Evolutionary conservation across 2,797 vertebrate species (phyloP), one percentile per base, ranked within the genome.

Genomic region (Uromys caudimaculatus): DNA sequence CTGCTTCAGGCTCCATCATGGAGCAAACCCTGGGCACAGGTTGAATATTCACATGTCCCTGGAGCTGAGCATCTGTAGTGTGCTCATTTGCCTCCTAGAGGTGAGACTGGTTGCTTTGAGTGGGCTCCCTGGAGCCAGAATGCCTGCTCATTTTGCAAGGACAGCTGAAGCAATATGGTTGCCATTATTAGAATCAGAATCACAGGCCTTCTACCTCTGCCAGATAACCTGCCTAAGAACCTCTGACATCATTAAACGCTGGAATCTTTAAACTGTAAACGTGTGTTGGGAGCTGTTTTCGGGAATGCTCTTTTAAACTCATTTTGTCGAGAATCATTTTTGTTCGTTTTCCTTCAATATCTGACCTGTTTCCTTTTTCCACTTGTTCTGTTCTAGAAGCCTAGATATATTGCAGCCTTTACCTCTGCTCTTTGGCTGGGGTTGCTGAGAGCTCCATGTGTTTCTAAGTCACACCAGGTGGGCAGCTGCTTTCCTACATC

Each of bases 391-490:
- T 76, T 32, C 56, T 38, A 64, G 73, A 73, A 2, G 0, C 29
- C n/a, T 0, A 0, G 41, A 60, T 27, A 52, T n/a, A 60, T n/a
- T 0, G 0, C 52, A 50, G 52, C 86, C 58, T 67, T 13, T 3
- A 35, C 52, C 58, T 88, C 41, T 44, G 71, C 12, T 62, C 32
- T 82, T 83, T 71, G 54, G 29, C 14, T 50, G 41, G 76, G 1
- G 60, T 94, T 89, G 5, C 32, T 11, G 2, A 69, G 76, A 97
- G 78, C 73, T 89, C 91, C 79, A 88, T 41, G 82, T 95, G 84
- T 97, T 97, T 95, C 96, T 97, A 90, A 96, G 62, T 95, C 32
- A 89, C 93, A 89, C 90, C 95, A 96, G 83, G 92, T 97, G 90
- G 92, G 93, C 91, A 90, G 93, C 23, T 87, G 76, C 23, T 97